Evolutionary conservation across 2,888 invertebrate genomes (phyloP), one percentile per base, ranked within the genome.

Genomic region (Ischnura elegans): DNA sequence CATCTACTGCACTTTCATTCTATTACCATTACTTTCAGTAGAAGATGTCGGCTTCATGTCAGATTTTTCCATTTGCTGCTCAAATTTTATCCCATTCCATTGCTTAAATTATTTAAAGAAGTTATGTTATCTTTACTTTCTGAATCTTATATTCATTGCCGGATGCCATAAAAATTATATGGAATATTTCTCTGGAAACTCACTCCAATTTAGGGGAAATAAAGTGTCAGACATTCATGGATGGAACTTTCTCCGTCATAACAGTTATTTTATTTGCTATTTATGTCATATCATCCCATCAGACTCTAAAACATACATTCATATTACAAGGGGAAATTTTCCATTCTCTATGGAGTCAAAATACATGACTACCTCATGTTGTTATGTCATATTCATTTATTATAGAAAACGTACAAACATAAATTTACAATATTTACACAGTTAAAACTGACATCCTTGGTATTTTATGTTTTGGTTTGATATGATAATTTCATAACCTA

Each of bases 321-420:
- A 90, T 25, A 43, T 90, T 55, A 90, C 61, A 90, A 61, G 55
- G 87, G 43, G 61, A n/a, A 43, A 43, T 61, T 61, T 66, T 61
- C 16, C n/a, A 36, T 66, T 43, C 90, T 61, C 46, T 45, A 61
- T n/a, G n/a, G 87, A 61, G 55, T 61, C n/a, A 66, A 90, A 90
- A 90, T 55, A 61, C 90, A 90, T 90, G 61, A 90, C 90, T 90
- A 90, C 61, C 90, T 66, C 90, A 90, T 43, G 25, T 21, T 42
- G 36, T 90, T 90, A 61, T 90, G 43, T 90, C 90, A 90, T 90
- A 90, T 90, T 61, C 61, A 90, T 90, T 90, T 90, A 90, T 90
- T 90, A 90, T 90, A 90, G 90, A 90, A 90, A 90, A 90, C 90
- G 90, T 90, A 90, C 90, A 90, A 90, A 90, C 90, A 90, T 90